Conservation (phyloP, 2,113 vertebrate species). For the Silurus meridionalis region DNA sequence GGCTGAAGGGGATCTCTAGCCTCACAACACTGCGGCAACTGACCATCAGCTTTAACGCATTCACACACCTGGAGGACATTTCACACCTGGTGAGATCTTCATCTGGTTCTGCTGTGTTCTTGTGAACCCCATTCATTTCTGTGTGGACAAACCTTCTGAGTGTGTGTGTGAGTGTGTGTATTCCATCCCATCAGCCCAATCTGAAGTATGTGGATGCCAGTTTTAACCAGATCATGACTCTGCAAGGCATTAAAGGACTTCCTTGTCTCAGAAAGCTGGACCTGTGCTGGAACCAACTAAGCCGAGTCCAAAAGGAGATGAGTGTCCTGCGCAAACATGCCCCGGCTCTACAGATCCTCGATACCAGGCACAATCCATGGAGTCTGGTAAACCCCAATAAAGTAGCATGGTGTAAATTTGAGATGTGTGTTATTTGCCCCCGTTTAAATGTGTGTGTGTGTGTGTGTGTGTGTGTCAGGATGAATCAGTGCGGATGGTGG, state of each 20-base stretch:
- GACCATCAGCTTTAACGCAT: conserved; percentile 78
- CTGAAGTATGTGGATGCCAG: conserved; percentile 80
- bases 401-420: too few relatives aligned
- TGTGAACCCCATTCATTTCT: background rate
- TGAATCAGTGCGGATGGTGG: conserved; percentile 66
- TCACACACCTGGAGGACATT: conserved; percentile 79
- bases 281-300: conserved; percentile 80
- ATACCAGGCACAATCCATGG: conserved; percentile 79
- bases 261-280: conserved; percentile 77
- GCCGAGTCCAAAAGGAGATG: conserved; percentile 68
- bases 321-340: conserved; percentile 74
- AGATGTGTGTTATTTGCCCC: background rate
- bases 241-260: conserved; percentile 74
- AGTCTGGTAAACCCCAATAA: conserved; percentile 41
- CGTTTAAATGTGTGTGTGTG: background rate
- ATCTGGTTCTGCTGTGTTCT: background rate
- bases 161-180: background rate
- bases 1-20: conserved; percentile 74
- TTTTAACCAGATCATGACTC: conserved; percentile 74
- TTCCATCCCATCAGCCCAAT: conserved; percentile 66
- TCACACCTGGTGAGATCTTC: conserved; percentile 74
- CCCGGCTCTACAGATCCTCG: conserved; percentile 67
- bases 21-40: conserved; percentile 74
- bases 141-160: background rate
- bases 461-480: conserved; percentile 62